phyloP scores from a whole-genome alignment of 2,888 invertebrate species.

The Deroplatys truncata region DNA sequence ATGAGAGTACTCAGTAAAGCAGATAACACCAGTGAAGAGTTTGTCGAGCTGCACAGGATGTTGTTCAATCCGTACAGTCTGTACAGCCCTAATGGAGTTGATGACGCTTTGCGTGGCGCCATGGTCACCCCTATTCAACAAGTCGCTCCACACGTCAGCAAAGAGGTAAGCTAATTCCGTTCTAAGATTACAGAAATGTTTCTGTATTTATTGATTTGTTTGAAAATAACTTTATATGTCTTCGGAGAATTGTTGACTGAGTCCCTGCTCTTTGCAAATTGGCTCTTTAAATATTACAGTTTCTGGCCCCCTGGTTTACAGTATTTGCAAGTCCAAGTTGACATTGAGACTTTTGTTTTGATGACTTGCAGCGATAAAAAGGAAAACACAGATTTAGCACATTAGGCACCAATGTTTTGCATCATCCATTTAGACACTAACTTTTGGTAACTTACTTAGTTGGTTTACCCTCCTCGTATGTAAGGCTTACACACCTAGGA shows the following conservation, averaged over 20 bases:
- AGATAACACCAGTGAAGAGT: conserved; percentile 49
- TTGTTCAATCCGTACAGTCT: conserved; percentile 74
- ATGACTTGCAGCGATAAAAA: no score
- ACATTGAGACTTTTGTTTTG: no score
- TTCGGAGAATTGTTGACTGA: background rate
- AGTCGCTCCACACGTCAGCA: conserved; percentile 59
- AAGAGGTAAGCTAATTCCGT: conserved; percentile 48
- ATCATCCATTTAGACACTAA: no score
- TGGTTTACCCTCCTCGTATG: no score
- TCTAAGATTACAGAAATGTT: background rate
- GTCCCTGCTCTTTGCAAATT: background rate
- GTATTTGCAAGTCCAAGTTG: no score
- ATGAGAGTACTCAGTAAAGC: conserved; percentile 60
- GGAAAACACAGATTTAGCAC: no score
- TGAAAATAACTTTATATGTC: conserved; percentile 3
- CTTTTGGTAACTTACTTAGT: no score
- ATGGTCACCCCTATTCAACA: conserved; percentile 59
- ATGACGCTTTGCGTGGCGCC: conserved; percentile 61
- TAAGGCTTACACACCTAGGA: no score
- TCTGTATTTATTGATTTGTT: background rate
- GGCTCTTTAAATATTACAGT: background rate
- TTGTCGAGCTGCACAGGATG: conserved; percentile 71
- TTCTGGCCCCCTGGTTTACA: no score
- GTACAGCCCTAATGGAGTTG: conserved; percentile 59
- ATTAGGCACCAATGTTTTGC: no score